Evolutionary conservation across 2,797 vertebrate species (phyloP), one percentile per base, ranked within the genome.

Genomic region (Streptopelia turtur): DNA sequence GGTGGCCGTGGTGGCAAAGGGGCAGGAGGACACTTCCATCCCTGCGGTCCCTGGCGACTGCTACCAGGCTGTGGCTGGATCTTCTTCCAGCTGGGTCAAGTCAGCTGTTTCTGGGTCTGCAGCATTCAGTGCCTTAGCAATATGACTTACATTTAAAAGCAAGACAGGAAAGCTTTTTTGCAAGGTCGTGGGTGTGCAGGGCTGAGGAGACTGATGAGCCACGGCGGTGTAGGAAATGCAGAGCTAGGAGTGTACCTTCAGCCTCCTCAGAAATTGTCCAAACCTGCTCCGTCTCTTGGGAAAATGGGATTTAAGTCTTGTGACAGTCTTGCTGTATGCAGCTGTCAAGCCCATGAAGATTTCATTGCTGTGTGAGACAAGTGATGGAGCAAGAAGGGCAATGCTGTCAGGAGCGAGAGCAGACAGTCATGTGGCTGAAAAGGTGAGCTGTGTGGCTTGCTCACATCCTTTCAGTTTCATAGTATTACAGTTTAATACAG

Each of bases 211-310:
- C 35, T 20, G 8, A 9, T 75, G 39, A 71, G 12, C 30, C 2
- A 2, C 0, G 0, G 9, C n/a, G 1, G 2, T 10, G 6, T 68
- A n/a, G 64, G 30, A 70, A 86, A 56, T 49, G 3, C 7, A 41
- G 25, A 65, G 11, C 24, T 45, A 45, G 6, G 12, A 33, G 17
- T 7, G 1, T 37, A 9, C 12, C 23, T 87, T 87, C 33, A 76
- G 14, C 16, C 28, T 84, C 31, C 55, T 61, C 33, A 65, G 60
- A 63, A 82, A n/a, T 55, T 6, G 31, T 27, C 6, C 0, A 8
- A 52, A 9, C 66, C 61, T 39, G 11, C 20, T 89, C 28, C 7
- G 8, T 88, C 11, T 57, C 31, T 65, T 37, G 65, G 30, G 31
- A 72, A 78, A 78, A 50, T 20, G 6, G 6, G 10, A 5, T 86